These are phyloP conservation scores for Monochamus saltuarius DNA, from an alignment of 1,140 invertebrate genomes.

Conservation along the genomic window DNA sequence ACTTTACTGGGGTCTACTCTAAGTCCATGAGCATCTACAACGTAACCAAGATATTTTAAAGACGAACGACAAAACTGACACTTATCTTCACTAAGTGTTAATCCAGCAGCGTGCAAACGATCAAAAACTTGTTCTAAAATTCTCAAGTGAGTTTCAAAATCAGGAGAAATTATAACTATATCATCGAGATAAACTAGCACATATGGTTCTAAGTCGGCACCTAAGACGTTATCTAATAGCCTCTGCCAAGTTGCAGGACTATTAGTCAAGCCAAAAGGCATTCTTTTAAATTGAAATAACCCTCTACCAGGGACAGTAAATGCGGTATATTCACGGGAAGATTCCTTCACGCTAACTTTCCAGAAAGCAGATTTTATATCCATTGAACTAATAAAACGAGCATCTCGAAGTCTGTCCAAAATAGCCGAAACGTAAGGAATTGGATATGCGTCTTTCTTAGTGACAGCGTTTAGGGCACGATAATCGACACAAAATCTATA, in stretches of 20 bases:
- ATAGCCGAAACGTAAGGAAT: too few species aligned
- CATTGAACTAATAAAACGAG: too few species aligned
- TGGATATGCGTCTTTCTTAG: too few species aligned
- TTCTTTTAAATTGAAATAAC: too few species aligned
- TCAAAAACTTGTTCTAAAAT: slow-evolving; percentile 23
- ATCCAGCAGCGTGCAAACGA: slow-evolving; percentile 8
- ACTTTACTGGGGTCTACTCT: slow-evolving; percentile 8
- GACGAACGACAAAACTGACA: slow-evolving; percentile 2
- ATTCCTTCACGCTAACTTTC: too few species aligned
- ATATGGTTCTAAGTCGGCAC: slow-evolving; percentile 26
- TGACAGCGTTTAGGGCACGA: not conserved
- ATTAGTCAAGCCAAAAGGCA: too few species aligned
- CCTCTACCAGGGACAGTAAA: too few species aligned
- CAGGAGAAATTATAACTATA: slow-evolving; percentile 40
- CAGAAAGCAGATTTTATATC: too few species aligned
- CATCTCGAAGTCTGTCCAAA: too few species aligned
- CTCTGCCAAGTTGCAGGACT: too few species aligned
- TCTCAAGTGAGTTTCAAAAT: slow-evolving; percentile 17
- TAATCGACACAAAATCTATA: not conserved
- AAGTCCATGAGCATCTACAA: not conserved
- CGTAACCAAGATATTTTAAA: slow-evolving; percentile 10
- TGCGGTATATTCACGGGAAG: too few species aligned
- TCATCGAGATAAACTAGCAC: slow-evolving; percentile 44
- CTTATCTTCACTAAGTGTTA: slow-evolving; percentile 11
- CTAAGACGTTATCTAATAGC: too few species aligned